These are phyloP conservation scores for Diploptera punctata DNA, from an alignment of 2,888 invertebrate species.

Conservation along the genomic window DNA sequence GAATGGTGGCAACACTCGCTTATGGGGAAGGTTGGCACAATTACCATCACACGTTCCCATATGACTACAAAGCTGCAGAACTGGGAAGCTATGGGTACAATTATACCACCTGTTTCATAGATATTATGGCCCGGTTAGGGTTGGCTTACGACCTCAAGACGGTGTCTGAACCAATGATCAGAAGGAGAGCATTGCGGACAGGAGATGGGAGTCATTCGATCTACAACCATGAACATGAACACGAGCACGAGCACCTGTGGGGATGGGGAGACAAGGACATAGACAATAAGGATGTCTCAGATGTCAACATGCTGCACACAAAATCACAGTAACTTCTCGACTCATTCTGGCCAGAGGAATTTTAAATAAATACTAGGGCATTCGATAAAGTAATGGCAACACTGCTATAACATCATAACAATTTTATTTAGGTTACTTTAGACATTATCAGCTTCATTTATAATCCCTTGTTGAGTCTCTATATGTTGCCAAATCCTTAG, in stretches of 20 bases:
- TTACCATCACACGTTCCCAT: constrained; percentile 73
- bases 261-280: constrained; percentile 86
- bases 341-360: too few relatives aligned
- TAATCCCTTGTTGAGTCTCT: too few relatives aligned
- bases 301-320: background rate
- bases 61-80: constrained; percentile 86
- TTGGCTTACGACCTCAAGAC: constrained; percentile 89
- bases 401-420: too few relatives aligned
- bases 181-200: constrained; percentile 72
- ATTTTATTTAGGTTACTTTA: too few relatives aligned
- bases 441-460: too few relatives aligned
- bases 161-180: constrained; percentile 72
- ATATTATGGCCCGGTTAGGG: constrained; percentile 81
- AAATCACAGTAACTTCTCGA: background rate
- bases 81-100: constrained; percentile 70
- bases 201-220: constrained; percentile 70
- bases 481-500: too few relatives aligned
- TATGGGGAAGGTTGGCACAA: constrained; percentile 62
- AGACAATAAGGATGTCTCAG: constrained; percentile 65
- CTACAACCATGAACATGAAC: constrained; percentile 1
- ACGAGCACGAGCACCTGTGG: constrained; percentile 67
- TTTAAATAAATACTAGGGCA: too few relatives aligned
- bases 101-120: constrained; percentile 77
- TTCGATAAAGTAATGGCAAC: too few relatives aligned
- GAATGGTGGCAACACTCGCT: constrained; percentile 54